Percentiles rank a stretch among this genome's conserved stretches.
Evolutionary conservation across 2,888 invertebrate genomes (phyloP).

Genomic region (Ophion costatus): DNA sequence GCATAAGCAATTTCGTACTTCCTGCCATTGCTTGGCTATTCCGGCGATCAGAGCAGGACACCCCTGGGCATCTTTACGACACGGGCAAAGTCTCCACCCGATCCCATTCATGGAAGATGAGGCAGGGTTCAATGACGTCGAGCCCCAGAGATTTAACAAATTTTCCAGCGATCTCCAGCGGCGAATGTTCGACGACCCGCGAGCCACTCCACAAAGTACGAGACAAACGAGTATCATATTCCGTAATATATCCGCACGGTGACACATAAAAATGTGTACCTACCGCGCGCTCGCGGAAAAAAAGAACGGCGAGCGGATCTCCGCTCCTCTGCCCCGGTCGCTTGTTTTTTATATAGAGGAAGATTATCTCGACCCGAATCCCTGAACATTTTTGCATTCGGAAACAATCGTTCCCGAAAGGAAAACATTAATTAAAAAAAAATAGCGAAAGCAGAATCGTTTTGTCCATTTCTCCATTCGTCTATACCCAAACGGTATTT

Average conservation of each 20-base stretch:
- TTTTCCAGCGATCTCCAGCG: conserved; percentile 64
- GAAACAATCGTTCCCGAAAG: too few species aligned
- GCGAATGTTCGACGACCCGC: conserved; percentile 18
- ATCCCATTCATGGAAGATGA: conserved; percentile 11
- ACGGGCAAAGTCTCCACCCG: conserved; percentile 11
- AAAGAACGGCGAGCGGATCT: neutral
- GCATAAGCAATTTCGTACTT: conserved; percentile 76
- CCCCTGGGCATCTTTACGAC: conserved; percentile 70
- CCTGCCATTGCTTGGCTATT: conserved; percentile 56
- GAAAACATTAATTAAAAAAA: neutral
- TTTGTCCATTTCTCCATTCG: neutral
- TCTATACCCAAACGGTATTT: neutral
- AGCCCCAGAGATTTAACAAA: conserved; percentile 72
- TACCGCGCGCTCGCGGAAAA: neutral
- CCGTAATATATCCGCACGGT: conserved; percentile 11
- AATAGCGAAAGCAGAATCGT: neutral
- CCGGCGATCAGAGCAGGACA: conserved; percentile 39
- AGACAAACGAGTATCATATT: conserved; percentile 40
- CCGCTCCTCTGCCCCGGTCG: neutral
- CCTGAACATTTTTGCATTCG: neutral
- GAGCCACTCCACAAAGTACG: conserved; percentile 18
- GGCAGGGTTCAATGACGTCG: conserved; percentile 20
- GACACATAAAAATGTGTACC: conserved; percentile 13
- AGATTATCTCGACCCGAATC: conserved; percentile 6
- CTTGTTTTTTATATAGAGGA: conserved; percentile 20